Evolutionary conservation across 2,113 vertebrate genomes (phyloP).

Genomic region (Mobula hypostoma): DNA sequence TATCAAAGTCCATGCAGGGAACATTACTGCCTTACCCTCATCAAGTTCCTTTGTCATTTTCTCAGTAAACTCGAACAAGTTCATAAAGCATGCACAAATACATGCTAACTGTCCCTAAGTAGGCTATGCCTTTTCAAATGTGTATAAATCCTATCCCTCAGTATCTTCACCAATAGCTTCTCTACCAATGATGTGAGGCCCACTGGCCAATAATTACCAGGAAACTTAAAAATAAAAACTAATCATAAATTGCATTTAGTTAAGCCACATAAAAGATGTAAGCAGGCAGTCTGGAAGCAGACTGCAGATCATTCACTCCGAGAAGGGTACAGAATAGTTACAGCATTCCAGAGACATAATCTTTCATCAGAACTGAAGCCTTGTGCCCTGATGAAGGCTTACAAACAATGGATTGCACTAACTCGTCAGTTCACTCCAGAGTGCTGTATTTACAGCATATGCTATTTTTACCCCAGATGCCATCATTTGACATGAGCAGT

Average conservation of each 20-base stretch:
- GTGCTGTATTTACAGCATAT: neutral
- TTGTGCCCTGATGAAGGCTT: constrained; percentile 1
- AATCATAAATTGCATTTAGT: neutral
- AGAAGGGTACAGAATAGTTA: neutral
- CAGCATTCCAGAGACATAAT: neutral
- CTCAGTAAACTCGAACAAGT: no score
- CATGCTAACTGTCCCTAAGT: no score
- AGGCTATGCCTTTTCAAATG: no score
- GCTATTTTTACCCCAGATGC: neutral
- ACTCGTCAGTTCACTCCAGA: neutral
- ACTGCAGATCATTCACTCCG: neutral
- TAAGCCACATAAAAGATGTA: neutral
- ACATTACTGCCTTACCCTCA: no score
- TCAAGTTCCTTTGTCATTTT: no score
- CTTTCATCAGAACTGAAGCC: constrained; percentile 5
- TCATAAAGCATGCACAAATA: no score
- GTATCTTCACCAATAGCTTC: no score
- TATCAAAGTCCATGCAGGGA: no score
- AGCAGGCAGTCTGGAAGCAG: neutral
- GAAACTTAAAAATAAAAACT: neutral
- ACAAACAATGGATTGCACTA: neutral
- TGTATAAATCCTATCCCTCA: no score
- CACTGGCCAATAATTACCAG: no score
- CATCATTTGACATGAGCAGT: neutral
- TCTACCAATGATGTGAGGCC: no score